A percentile compares a stretch with the other conserved stretches of the same genome.
These are phyloP conservation scores for Gonatopus flavifemur DNA, from an alignment of 1,140 invertebrate genomes.

Conservation along the genomic window DNA sequence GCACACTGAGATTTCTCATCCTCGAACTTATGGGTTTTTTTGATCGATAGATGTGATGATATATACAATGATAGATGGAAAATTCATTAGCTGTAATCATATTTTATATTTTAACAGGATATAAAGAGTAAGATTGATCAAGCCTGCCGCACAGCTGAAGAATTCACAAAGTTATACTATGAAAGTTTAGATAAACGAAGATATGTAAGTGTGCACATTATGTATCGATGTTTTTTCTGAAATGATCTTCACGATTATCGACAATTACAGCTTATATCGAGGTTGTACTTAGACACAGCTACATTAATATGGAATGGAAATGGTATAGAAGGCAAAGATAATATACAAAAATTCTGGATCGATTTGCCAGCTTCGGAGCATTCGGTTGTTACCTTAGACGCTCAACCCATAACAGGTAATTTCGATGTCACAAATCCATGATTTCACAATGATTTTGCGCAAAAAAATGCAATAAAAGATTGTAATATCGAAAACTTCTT, in stretches of 20 bases:
- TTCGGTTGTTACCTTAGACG: slow-evolving; percentile 70
- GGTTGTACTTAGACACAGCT: slow-evolving; percentile 78
- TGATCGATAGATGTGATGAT: too few species aligned
- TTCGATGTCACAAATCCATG: slow-evolving; percentile 7
- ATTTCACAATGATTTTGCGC: not conserved
- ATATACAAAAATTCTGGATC: slow-evolving; percentile 77
- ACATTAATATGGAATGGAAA: slow-evolving; percentile 86
- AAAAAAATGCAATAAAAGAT: not conserved
- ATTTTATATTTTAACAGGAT: slow-evolving; percentile 49
- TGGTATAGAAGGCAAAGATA: slow-evolving; percentile 69
- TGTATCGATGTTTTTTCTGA: not conserved
- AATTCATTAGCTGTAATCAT: too few species aligned
- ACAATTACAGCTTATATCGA: slow-evolving; percentile 65
- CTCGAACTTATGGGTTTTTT: too few species aligned
- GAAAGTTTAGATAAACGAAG: slow-evolving; percentile 78
- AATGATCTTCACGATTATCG: slow-evolving; percentile 4
- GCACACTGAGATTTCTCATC: too few species aligned
- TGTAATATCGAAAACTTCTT: not conserved
- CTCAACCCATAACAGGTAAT: slow-evolving; percentile 74
- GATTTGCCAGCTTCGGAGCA: slow-evolving; percentile 74
- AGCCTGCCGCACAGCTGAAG: slow-evolving; percentile 74
- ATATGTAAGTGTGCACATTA: slow-evolving; percentile 64
- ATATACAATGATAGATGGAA: too few species aligned
- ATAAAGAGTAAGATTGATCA: slow-evolving; percentile 67
- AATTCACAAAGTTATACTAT: slow-evolving; percentile 82